Conservation (phyloP, 2,888 invertebrate genomes). For the Acrocera orbiculus region DNA sequence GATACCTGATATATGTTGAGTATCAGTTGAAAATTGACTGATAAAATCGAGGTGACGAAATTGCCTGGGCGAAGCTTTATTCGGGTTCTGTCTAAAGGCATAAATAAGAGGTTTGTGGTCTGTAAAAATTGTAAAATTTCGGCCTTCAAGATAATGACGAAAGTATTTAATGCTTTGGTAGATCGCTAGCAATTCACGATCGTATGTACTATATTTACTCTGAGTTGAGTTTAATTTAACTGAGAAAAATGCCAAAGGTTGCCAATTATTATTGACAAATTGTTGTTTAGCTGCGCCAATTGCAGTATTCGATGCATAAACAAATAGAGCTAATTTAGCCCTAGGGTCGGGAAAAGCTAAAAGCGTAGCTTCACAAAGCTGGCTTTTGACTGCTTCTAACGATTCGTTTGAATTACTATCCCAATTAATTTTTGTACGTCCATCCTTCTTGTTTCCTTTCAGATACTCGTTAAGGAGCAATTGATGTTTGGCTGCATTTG, state of each 20-base stretch:
- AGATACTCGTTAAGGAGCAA: not conserved
- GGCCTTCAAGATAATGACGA: not conserved
- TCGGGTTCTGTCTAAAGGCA: not conserved
- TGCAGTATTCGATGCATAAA: slow-evolving; percentile 1
- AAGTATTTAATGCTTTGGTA: not conserved
- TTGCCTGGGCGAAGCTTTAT: slow-evolving; percentile 1
- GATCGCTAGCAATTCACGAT: not conserved
- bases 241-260: slow-evolving; percentile 1
- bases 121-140: not conserved
- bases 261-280: not conserved
- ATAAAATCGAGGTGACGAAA: not conserved
- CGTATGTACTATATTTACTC: not conserved
- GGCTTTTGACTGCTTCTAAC: not conserved
- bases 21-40: not conserved
- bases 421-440: not conserved
- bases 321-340: not conserved
- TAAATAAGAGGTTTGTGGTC: slow-evolving; percentile 1
- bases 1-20: not conserved
- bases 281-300: not conserved
- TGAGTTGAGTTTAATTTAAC: not conserved
- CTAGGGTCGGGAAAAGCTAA: not conserved
- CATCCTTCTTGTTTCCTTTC: not conserved
- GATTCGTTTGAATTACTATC: not conserved
- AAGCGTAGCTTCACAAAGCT: too few species aligned
- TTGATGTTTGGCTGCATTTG: not conserved